A percentile compares a stretch with the other conserved stretches of the same genome.
Conservation (phyloP, 2,113 vertebrate species). For the Forbesichthys papilliferus region DNA sequence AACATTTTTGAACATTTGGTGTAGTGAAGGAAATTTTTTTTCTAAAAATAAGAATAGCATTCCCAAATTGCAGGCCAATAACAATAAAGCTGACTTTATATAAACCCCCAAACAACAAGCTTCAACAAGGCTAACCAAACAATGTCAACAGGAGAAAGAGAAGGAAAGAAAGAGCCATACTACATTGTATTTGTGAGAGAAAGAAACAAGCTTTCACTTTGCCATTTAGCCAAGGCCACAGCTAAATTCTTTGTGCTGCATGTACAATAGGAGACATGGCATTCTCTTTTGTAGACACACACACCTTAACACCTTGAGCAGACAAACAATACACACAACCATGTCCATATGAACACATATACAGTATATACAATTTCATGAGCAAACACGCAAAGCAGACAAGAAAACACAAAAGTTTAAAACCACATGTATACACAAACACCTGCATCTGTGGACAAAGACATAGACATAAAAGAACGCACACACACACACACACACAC, state of each 20-base stretch:
- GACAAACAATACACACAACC: too few relatives aligned
- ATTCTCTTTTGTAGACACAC: slow-evolving; percentile 26
- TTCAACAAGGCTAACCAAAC: background rate
- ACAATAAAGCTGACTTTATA: background rate
- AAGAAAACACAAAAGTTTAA: background rate
- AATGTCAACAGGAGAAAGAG: slow-evolving; percentile 5
- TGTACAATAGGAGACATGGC: slow-evolving; percentile 32
- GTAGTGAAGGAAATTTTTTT: background rate
- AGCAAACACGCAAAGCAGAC: slow-evolving; percentile 20
- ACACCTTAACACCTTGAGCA: too few relatives aligned
- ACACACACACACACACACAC: slow-evolving; percentile 2
- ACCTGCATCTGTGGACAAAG: background rate
- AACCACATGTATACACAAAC: background rate
- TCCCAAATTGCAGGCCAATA: background rate
- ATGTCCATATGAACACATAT: background rate
- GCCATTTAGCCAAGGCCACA: slow-evolving; percentile 14
- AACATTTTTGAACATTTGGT: background rate
- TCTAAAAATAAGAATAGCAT: background rate
- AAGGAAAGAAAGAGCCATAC: background rate
- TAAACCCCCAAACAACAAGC: background rate
- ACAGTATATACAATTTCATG: background rate
- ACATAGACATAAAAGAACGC: slow-evolving; percentile 1
- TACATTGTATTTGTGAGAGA: background rate
- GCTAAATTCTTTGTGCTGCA: slow-evolving; percentile 9
- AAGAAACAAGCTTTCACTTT: slow-evolving; percentile 20